Conservation (phyloP, 2,888 invertebrate genomes). For the Nephrotoma guestfalica region DNA sequence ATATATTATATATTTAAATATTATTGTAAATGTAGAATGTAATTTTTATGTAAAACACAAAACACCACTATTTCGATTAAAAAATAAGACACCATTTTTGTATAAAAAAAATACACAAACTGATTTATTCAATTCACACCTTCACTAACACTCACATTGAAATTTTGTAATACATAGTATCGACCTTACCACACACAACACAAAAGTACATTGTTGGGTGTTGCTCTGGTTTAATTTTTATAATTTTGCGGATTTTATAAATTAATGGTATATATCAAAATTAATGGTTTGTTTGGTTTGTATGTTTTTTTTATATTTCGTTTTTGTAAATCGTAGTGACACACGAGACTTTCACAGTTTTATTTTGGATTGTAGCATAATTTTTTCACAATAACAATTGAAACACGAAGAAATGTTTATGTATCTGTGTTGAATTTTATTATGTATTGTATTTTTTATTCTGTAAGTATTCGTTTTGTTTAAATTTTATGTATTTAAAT, state of each 20-base stretch:
- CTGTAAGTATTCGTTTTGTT: not conserved
- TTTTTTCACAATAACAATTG: not conserved
- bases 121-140: not conserved
- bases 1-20: not conserved
- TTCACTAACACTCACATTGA: not conserved
- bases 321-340: not conserved
- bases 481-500: not conserved
- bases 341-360: not conserved
- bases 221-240: not conserved
- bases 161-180: no score
- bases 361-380: not conserved
- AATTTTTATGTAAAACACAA: not conserved
- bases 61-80: not conserved
- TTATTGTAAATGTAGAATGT: not conserved
- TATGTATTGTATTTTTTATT: not conserved
- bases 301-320: not conserved
- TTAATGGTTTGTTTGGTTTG: not conserved
- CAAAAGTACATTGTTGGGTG: not conserved
- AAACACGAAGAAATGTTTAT: not conserved
- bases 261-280: not conserved
- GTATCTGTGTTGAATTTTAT: not conserved
- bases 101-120: not conserved
- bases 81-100: not conserved
- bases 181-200: not conserved
- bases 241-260: not conserved